Evolutionary conservation across 2,797 vertebrate species (phyloP).

Genomic region (Meda fulgida): DNA sequence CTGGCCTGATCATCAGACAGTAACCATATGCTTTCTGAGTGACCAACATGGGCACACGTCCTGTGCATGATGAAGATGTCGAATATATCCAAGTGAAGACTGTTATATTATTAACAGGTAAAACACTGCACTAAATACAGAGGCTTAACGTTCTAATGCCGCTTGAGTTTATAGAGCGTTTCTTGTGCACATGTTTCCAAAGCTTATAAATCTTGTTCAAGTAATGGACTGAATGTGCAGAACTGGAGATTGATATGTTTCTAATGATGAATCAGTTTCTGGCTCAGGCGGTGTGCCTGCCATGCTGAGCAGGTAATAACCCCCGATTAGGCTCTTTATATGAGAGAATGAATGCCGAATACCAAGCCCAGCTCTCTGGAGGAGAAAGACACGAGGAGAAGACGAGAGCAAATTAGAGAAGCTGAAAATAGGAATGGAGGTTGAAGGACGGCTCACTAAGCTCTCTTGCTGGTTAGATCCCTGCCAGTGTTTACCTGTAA

Average conservation of each 20-base stretch:
- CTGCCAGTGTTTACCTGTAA: constrained; percentile 13
- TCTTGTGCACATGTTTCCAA: constrained; percentile 10
- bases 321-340: constrained; percentile 65
- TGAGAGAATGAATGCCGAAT: constrained; percentile 58
- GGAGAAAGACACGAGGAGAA: constrained; percentile 19
- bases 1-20: constrained; percentile 1
- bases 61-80: neutral
- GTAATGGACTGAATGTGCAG: constrained; percentile 11
- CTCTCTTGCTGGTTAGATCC: constrained; percentile 15
- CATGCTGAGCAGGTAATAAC: constrained; percentile 61
- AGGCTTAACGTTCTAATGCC: neutral
- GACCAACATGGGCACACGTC: neutral
- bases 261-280: constrained; percentile 39
- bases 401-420: constrained; percentile 38
- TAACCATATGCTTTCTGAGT: neutral
- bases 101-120: neutral
- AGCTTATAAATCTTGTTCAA: constrained; percentile 33
- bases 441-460: constrained; percentile 9
- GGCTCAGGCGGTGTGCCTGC: constrained; percentile 62
- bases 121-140: neutral
- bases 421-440: constrained; percentile 36
- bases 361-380: constrained; percentile 31
- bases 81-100: neutral
- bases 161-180: neutral
- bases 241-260: constrained; percentile 24